Base-by-base conservation (phyloP, 2,888 invertebrate genomes). In the Thysanoteuthis rhombus region DNA sequence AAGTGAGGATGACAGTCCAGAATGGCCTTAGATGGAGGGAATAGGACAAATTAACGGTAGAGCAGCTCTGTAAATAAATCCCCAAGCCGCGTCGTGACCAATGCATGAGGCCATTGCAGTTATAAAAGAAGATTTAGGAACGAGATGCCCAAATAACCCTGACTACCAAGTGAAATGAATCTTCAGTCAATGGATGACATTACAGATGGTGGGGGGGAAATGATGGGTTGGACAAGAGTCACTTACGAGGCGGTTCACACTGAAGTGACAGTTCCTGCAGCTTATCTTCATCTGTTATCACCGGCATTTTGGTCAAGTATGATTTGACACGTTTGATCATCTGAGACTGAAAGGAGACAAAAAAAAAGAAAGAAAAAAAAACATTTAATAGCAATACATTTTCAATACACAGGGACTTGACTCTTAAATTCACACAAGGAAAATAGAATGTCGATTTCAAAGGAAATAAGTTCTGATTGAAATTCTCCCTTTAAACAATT, bases 301-400 rank as follows among this genome's bases (percentile, higher is more conserved):
- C 98, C 96, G 98, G 98, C 98, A 99, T 98, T 96, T 98, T 98
- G 95, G 98, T 98, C 94, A 99, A 98, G 97, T 99, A 99, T 5
- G 99, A 98, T 97, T 99, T 99, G 12, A 99, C 99, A 94, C 99
- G 98, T 52, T 99, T 98, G 94, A 99, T 99, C 99, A 99, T 99
- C 97, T 99, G 99, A 52, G 99, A 99, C 97, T 97, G 94, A 42
- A 94, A 93, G 19, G 90, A 45, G 1, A 58, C 10, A 58, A 42
- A 93, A 47, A 0, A 38, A 28, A 94, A 89, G 16, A 52, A 25
- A 52, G 25, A 52, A 25, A 52, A 52, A 22, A 22, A 52, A 3
- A 52, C 22, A 52, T 52, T 52, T 22, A 52, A 22, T 2, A 6
- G 25, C 4, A 52, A 22, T 4, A 52, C 42, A 42, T 42, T 42